A percentile compares a stretch with the other conserved stretches of the same genome.
Conservation (phyloP, 1,140 invertebrate genomes). For the Drosophila santomea region DNA sequence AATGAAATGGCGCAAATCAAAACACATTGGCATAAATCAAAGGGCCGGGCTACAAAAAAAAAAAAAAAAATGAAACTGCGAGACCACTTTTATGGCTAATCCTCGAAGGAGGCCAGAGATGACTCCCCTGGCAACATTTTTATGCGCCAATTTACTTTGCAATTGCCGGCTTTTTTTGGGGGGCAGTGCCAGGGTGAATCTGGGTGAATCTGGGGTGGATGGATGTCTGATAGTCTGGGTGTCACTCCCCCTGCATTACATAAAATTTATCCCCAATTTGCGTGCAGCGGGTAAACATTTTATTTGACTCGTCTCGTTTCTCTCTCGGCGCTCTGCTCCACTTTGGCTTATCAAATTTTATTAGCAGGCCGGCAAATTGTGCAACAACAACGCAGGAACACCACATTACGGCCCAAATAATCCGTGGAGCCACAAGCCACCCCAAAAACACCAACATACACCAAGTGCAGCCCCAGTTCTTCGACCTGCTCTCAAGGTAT, state of each 20-base stretch:
- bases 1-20: constrained; percentile 80
- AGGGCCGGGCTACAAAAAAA: constrained; percentile 26
- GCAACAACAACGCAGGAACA: constrained; percentile 55
- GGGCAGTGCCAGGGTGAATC: not conserved
- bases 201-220: constrained; percentile 8
- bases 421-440: constrained; percentile 51
- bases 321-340: constrained; percentile 50
- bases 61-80: constrained; percentile 12
- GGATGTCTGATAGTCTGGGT: constrained; percentile 15
- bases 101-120: constrained; percentile 48
- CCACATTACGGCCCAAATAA: constrained; percentile 48
- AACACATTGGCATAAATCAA: constrained; percentile 78
- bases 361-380: constrained; percentile 79
- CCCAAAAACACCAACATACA: constrained; percentile 16
- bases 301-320: constrained; percentile 49
- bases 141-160: constrained; percentile 80
- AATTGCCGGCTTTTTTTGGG: constrained; percentile 35
- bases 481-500: constrained; percentile 60
- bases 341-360: constrained; percentile 83
- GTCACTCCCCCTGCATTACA: constrained; percentile 67
- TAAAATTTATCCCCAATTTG: constrained; percentile 84
- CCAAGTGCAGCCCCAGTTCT: constrained; percentile 28
- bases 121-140: constrained; percentile 71
- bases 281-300: constrained; percentile 79
- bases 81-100: constrained; percentile 74